These are phyloP conservation scores for Carettochelys insculpta DNA, from an alignment of 2,113 vertebrate species.

Conservation along the genomic window DNA sequence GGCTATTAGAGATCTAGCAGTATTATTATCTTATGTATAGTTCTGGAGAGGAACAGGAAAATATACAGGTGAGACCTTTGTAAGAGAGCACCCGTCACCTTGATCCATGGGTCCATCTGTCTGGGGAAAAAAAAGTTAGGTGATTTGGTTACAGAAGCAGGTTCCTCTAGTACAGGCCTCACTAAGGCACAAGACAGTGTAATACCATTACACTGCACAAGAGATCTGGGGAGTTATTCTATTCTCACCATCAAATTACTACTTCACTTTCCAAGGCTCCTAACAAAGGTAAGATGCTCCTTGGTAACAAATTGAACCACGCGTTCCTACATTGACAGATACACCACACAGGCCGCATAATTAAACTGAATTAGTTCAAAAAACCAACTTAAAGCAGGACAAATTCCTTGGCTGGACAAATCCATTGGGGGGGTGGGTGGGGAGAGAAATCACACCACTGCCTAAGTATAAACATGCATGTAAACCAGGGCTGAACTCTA, in stretches of 20 bases:
- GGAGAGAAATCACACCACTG: background rate
- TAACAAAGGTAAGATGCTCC: fast-evolving
- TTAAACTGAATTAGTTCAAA: background rate
- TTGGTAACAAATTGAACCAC: background rate
- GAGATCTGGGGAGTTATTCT: background rate
- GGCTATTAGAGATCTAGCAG: background rate
- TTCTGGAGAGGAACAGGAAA: background rate
- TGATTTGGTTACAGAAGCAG: background rate
- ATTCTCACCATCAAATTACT: background rate
- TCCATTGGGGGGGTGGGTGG: background rate
- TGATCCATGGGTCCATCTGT: background rate
- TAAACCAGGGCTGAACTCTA: background rate
- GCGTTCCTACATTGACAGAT: background rate
- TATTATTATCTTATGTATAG: background rate
- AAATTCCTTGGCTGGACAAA: background rate
- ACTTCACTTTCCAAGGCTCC: background rate
- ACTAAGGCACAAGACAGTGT: background rate
- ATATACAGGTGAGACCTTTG: background rate
- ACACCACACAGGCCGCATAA: background rate
- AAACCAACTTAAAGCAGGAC: background rate
- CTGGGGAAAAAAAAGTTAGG: background rate
- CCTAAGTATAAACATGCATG: background rate
- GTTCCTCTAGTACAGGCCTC: background rate
- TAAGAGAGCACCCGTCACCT: background rate
- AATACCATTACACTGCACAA: background rate